A percentile compares a stretch with the other conserved stretches of the same genome.
Evolutionary conservation across 2,888 invertebrate genomes (phyloP).

Genomic region (Heteromyza rotundicornis): DNA sequence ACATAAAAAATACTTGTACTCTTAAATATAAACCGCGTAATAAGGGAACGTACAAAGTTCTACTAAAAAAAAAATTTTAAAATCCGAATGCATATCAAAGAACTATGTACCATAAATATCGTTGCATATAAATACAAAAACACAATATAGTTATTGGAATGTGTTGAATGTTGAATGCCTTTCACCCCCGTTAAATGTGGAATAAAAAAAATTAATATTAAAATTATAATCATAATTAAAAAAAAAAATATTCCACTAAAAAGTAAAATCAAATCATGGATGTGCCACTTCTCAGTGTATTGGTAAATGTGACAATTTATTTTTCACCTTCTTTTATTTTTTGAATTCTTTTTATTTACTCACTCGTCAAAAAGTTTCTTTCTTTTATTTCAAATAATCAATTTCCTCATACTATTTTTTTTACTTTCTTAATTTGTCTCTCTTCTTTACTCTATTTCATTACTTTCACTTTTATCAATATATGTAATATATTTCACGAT

Average conservation of each 20-base stretch:
- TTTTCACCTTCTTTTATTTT: neutral
- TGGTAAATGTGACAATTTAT: constrained; percentile 57
- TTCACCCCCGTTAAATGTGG: constrained; percentile 31
- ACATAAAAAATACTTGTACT: no score
- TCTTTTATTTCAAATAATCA: neutral
- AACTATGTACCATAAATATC: neutral
- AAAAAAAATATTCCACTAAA: neutral
- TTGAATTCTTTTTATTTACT: neutral
- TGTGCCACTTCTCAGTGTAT: constrained; percentile 47
- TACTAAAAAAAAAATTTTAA: no score
- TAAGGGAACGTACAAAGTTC: neutral
- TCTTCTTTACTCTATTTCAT: no score
- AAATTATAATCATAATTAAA: neutral
- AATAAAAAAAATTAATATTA: constrained; percentile 11
- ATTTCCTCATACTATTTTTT: neutral
- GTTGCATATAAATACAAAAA: constrained; percentile 10
- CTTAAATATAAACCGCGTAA: neutral
- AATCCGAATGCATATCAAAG: neutral
- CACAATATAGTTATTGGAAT: constrained; percentile 36
- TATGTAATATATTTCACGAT: no score
- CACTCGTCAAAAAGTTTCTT: no score
- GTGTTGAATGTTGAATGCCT: constrained; percentile 48
- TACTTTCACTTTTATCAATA: no score
- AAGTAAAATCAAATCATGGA: constrained; percentile 32
- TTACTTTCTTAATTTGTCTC: neutral